Evolutionary conservation across 2,888 invertebrate species (phyloP).

Genomic region (Eumerus sabulonum): DNA sequence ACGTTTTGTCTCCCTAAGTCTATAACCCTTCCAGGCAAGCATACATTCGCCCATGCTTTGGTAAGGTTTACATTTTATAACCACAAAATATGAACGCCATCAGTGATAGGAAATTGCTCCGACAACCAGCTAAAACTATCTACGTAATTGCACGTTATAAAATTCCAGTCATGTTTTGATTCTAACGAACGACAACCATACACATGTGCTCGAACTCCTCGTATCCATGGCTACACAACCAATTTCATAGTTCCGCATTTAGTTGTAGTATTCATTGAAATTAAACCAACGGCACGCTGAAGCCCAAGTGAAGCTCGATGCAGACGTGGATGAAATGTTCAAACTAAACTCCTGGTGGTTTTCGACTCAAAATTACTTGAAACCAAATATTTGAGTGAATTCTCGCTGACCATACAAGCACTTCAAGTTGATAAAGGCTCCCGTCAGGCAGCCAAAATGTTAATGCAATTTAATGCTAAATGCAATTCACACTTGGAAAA

Average conservation of each 20-base stretch:
- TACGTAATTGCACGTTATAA: conserved; percentile 63
- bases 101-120: conserved; percentile 17
- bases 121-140: conserved; percentile 27
- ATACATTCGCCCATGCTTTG: too few species aligned
- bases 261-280: conserved; percentile 9
- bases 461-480: too few species aligned
- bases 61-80: too few species aligned
- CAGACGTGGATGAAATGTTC: conserved; percentile 27
- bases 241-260: conserved; percentile 10
- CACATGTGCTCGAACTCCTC: not conserved
- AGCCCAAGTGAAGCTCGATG: conserved; percentile 28
- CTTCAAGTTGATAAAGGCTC: too few species aligned
- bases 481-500: too few species aligned
- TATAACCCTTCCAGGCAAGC: too few species aligned
- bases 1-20: too few species aligned
- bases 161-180: conserved; percentile 62
- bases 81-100: conserved; percentile 25
- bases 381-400: not conserved
- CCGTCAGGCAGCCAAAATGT: too few species aligned
- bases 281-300: conserved; percentile 44
- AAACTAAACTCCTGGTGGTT: conserved; percentile 19
- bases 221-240: conserved; percentile 1
- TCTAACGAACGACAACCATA: conserved; percentile 57
- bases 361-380: not conserved
- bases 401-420: too few species aligned